Percentiles rank a stretch among this genome's conserved stretches.
phyloP scores from a whole-genome alignment of 1,140 invertebrate genomes.

The Trachymyrmex septentrionalis region DNA sequence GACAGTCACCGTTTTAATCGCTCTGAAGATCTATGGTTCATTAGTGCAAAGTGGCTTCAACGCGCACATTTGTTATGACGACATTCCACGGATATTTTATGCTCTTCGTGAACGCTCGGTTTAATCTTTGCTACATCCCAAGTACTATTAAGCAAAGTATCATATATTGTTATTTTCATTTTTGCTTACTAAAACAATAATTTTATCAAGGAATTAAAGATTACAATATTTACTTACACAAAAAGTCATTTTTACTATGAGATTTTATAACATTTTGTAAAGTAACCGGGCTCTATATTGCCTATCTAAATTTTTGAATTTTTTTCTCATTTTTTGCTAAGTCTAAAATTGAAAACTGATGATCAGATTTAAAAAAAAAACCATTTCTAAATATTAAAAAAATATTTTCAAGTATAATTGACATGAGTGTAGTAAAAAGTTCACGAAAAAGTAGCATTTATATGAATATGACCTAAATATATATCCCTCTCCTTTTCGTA shows the following conservation, averaged over 20 bases:
- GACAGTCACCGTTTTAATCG: constrained; percentile 8
- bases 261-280: not conserved
- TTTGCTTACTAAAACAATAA: not conserved
- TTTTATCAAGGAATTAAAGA: not conserved
- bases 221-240: not conserved
- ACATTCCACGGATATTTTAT: constrained; percentile 71
- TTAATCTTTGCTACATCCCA: constrained; percentile 69
- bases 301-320: too few species aligned
- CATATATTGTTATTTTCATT: not conserved
- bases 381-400: too few species aligned
- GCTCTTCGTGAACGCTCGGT: constrained; percentile 75
- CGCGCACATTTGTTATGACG: not conserved
- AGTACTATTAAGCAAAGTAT: not conserved
- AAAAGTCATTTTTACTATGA: not conserved
- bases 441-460: too few species aligned
- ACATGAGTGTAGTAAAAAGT: too few species aligned
- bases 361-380: too few species aligned
- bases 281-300: too few species aligned
- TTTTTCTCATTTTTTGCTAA: too few species aligned
- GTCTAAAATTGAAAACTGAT: too few species aligned
- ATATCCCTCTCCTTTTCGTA: too few species aligned
- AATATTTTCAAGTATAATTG: too few species aligned
- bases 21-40: not conserved
- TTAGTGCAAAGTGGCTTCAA: constrained; percentile 32
- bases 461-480: too few species aligned